phyloP scores from a whole-genome alignment of 2,113 vertebrate species.

The Dasypus novemcinctus region DNA sequence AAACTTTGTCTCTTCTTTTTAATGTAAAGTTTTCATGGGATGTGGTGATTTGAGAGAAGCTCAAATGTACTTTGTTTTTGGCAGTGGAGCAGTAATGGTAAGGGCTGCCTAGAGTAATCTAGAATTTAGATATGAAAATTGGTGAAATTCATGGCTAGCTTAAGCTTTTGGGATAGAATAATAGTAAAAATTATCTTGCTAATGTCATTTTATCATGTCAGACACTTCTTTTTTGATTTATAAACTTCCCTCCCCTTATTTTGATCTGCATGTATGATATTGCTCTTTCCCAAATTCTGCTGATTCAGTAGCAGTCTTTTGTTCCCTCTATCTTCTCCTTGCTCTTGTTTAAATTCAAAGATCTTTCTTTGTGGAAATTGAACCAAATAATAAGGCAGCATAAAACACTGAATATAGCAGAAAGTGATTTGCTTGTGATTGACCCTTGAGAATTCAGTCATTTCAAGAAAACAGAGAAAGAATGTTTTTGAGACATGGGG shows the following conservation, averaged over 20 bases:
- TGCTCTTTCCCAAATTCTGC: not conserved
- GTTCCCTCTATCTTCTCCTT: constrained; percentile 3
- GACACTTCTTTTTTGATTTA: not conserved
- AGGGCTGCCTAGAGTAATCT: not conserved
- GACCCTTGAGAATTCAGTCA: constrained; percentile 78
- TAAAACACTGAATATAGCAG: constrained; percentile 78
- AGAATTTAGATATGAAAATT: not conserved
- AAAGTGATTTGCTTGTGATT: constrained; percentile 73
- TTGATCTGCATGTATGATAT: not conserved
- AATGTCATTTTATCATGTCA: not conserved
- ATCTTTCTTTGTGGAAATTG: constrained; percentile 72
- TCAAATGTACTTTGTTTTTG: constrained; percentile 10
- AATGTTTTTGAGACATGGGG: constrained; percentile 62
- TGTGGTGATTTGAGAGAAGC: not conserved
- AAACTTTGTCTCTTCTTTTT: not conserved
- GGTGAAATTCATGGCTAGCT: constrained; percentile 15
- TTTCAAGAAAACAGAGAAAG: constrained; percentile 60
- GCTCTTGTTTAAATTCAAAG: constrained; percentile 59
- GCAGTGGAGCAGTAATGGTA: not conserved
- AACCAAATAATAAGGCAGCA: constrained; percentile 69
- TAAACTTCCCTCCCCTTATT: not conserved
- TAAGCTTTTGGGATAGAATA: not conserved
- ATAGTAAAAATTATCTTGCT: not conserved
- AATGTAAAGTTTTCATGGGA: not conserved
- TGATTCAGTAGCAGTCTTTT: constrained; percentile 46